Percentiles rank a stretch among this genome's conserved stretches.
phyloP scores from a whole-genome alignment of 2,797 vertebrate genomes.

The Chlorospingus flavigularis region DNA sequence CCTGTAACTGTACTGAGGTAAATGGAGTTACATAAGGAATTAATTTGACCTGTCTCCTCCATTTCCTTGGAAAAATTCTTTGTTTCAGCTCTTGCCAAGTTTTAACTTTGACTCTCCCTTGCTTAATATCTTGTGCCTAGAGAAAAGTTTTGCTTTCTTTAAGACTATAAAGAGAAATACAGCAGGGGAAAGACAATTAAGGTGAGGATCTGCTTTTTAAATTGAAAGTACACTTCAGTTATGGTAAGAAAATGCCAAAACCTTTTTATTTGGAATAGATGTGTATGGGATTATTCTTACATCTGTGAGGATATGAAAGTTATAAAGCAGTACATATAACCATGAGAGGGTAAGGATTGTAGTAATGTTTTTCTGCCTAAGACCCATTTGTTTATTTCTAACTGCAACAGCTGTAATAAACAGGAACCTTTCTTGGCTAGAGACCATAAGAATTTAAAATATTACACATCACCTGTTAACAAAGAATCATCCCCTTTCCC shows the following conservation, averaged over 20 bases:
- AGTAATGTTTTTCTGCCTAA: background rate
- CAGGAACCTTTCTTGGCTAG: background rate
- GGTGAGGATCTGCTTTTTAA: slow-evolving; percentile 14
- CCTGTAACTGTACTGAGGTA: background rate
- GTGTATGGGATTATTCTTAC: background rate
- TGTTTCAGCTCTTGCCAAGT: background rate
- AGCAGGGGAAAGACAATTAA: background rate
- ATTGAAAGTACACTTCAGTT: background rate
- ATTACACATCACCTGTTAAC: background rate
- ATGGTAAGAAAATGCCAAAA: background rate
- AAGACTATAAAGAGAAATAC: background rate
- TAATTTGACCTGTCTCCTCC: slow-evolving; percentile 45
- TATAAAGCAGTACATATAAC: background rate
- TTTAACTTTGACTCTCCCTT: background rate
- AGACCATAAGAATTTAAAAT: background rate
- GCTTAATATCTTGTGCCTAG: background rate
- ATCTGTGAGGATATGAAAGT: background rate
- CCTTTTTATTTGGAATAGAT: background rate
- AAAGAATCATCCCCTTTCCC: background rate
- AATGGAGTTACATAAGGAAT: slow-evolving; percentile 45
- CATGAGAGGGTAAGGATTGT: background rate
- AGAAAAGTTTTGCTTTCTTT: background rate
- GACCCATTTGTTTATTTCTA: background rate
- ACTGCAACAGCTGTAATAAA: background rate
- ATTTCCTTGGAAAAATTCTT: background rate